These are phyloP conservation scores for Cettia cetti DNA, from an alignment of 2,113 vertebrate species.

Conservation along the genomic window DNA sequence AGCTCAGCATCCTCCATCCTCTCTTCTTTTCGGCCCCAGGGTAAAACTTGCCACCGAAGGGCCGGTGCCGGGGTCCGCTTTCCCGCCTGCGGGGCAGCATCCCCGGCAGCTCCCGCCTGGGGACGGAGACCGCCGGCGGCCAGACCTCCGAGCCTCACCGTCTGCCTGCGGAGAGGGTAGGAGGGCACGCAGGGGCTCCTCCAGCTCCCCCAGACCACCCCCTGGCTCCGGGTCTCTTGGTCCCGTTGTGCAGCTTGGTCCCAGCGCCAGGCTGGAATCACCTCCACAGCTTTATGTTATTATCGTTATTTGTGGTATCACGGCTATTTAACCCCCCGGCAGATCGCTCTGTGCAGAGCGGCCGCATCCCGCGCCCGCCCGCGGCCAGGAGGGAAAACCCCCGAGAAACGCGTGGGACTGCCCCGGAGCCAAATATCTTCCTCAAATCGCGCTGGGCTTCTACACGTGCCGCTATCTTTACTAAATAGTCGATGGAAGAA, in stretches of 20 bases:
- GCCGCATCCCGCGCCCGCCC: not conserved
- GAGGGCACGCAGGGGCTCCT: not conserved
- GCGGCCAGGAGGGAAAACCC: not conserved
- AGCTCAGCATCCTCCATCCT: not conserved
- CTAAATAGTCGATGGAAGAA: not conserved
- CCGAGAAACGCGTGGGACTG: not conserved
- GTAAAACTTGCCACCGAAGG: not conserved
- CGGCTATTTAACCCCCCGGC: not conserved
- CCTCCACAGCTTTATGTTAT: not conserved
- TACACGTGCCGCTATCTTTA: not conserved
- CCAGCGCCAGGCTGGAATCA: not conserved
- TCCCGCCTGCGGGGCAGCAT: not conserved
- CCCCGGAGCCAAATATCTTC: not conserved
- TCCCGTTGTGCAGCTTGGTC: not conserved
- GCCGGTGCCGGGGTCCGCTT: not conserved
- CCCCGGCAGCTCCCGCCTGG: not conserved
- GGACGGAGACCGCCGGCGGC: not conserved
- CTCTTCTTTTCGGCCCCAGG: not conserved
- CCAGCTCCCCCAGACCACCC: not conserved
- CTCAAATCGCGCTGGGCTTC: not conserved
- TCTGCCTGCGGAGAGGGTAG: not conserved
- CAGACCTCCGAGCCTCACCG: not conserved
- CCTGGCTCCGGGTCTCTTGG: not conserved
- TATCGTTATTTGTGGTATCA: not conserved
- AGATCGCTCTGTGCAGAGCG: not conserved